Percentiles rank a stretch among this genome's conserved stretches.
Conservation (phyloP, 2,797 vertebrate genomes). For the Coranthus polyacanthus region DNA sequence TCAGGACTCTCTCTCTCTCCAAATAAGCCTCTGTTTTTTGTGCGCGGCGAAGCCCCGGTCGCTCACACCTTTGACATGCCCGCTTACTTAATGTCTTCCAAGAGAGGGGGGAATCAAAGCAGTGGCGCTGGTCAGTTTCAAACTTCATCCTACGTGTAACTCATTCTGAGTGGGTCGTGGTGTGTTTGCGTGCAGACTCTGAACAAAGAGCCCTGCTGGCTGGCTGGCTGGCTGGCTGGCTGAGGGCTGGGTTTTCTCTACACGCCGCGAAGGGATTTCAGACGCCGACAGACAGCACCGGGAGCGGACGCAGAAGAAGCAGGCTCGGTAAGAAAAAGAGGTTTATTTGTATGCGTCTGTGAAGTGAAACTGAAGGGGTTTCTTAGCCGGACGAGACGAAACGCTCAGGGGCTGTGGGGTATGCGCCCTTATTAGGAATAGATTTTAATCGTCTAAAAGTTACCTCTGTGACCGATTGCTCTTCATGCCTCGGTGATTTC, state of each 20-base stretch:
- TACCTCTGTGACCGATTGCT: background rate
- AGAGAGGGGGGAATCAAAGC: background rate
- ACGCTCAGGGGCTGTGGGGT: too few relatives aligned
- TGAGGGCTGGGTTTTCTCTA: slow-evolving; percentile 32
- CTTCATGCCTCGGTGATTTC: background rate
- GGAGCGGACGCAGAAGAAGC: slow-evolving; percentile 15
- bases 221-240: background rate
- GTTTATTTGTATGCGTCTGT: background rate
- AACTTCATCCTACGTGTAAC: slow-evolving; percentile 14
- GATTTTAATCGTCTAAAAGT: background rate
- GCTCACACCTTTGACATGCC: slow-evolving; percentile 10
- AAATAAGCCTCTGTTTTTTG: slow-evolving; percentile 45
- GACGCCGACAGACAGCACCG: slow-evolving; percentile 10
- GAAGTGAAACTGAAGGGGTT: background rate
- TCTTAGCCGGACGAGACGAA: background rate
- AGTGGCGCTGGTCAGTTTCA: background rate
- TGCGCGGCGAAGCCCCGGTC: slow-evolving; percentile 14
- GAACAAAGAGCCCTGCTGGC: slow-evolving; percentile 40
- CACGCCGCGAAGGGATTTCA: slow-evolving; percentile 16
- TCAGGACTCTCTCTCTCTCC: slow-evolving; percentile 29
- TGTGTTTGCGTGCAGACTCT: slow-evolving; percentile 24
- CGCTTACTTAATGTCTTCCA: slow-evolving; percentile 1
- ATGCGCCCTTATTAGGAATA: too few relatives aligned
- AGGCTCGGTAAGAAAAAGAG: slow-evolving; percentile 43
- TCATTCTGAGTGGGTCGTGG: background rate